Evolutionary conservation across 1,140 invertebrate species (phyloP).

Genomic region (Protaetia brevitarsis): DNA sequence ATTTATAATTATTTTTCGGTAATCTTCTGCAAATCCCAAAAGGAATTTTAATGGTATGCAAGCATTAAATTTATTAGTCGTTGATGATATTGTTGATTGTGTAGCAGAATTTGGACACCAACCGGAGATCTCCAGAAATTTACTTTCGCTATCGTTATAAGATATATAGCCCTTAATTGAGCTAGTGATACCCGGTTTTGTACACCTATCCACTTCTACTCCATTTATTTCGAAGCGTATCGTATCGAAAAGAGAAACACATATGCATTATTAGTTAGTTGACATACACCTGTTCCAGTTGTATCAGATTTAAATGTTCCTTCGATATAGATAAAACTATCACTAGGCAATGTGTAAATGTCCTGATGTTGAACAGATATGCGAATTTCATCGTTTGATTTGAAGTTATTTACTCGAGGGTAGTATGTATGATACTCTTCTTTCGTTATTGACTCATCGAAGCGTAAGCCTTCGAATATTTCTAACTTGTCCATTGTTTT

Average conservation of each 20-base stretch:
- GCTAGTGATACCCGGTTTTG: constrained; percentile 46
- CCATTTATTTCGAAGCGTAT: constrained; percentile 51
- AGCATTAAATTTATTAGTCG: constrained; percentile 44
- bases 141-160: constrained; percentile 31
- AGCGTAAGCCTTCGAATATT: background rate
- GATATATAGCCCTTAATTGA: constrained; percentile 47
- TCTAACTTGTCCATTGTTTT: background rate
- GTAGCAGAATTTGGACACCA: constrained; percentile 29
- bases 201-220: constrained; percentile 48
- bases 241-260: constrained; percentile 47
- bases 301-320: background rate
- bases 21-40: constrained; percentile 33
- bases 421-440: constrained; percentile 2
- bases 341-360: background rate
- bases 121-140: constrained; percentile 36
- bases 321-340: background rate
- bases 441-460: background rate
- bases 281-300: background rate
- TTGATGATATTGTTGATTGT: constrained; percentile 17
- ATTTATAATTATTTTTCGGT: constrained; percentile 28
- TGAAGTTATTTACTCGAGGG: background rate
- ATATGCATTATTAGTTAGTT: background rate
- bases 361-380: constrained; percentile 15
- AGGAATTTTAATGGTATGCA: constrained; percentile 46
- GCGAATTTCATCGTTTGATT: background rate